A percentile compares a stretch with the other conserved stretches of the same genome.
Conservation (phyloP, 2,113 vertebrate genomes). For the Leucoraja erinaceus region DNA sequence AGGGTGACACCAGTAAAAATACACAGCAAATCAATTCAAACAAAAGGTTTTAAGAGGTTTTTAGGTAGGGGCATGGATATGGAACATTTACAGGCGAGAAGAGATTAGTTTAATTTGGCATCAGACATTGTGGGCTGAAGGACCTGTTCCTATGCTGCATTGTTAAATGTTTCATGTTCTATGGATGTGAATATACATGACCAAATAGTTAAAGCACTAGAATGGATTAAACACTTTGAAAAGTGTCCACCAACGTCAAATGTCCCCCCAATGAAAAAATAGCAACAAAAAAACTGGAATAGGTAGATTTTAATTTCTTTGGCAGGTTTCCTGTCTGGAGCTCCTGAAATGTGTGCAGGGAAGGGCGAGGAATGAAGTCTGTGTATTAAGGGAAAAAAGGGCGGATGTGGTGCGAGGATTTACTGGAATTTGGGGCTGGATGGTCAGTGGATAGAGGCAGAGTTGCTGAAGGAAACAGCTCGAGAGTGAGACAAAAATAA, state of each 20-base stretch:
- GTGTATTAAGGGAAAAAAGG: not conserved
- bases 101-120: too few relatives aligned
- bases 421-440: not conserved
- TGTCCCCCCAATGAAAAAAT: not conserved
- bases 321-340: constrained; percentile 4
- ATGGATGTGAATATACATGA: not conserved
- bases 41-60: not conserved
- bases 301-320: constrained; percentile 12
- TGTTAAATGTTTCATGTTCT: too few relatives aligned
- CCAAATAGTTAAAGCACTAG: not conserved
- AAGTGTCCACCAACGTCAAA: not conserved
- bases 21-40: not conserved
- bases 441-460: not conserved
- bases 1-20: not conserved
- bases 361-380: constrained; percentile 1
- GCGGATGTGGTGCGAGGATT: constrained; percentile 14
- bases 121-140: too few relatives aligned
- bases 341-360: not conserved
- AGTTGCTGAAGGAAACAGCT: not conserved
- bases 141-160: too few relatives aligned
- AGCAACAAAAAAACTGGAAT: not conserved
- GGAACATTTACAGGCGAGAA: too few relatives aligned
- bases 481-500: constrained; percentile 15
- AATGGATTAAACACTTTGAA: not conserved
- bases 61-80: too few relatives aligned